A percentile compares a stretch with the other conserved stretches of the same genome.
Evolutionary conservation across 2,797 vertebrate species (phyloP).

Genomic region (Periophthalmus magnuspinnatus): DNA sequence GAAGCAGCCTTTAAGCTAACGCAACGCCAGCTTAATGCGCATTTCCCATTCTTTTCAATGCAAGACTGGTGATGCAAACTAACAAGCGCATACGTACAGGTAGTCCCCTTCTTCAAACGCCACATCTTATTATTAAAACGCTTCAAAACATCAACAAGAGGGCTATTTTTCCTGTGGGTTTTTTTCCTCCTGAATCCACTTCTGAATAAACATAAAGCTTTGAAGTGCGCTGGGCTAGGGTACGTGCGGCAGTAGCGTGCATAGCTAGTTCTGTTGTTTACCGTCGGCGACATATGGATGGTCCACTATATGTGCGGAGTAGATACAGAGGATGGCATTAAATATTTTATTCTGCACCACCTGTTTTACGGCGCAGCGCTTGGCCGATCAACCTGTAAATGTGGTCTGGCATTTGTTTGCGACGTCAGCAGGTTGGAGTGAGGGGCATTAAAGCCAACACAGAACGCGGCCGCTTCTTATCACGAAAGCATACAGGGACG

Average conservation of each 20-base stretch:
- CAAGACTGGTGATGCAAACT: no score
- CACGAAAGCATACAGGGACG: background rate
- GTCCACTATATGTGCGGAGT: constrained; percentile 25
- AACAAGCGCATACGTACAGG: background rate
- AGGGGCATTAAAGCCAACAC: background rate
- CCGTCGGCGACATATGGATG: constrained; percentile 44
- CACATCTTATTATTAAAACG: constrained; percentile 21
- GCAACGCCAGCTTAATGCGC: background rate
- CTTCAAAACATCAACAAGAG: constrained; percentile 13
- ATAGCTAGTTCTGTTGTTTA: constrained; percentile 24
- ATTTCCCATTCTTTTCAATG: background rate
- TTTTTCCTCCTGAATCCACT: constrained; percentile 17
- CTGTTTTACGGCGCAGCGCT: constrained; percentile 43
- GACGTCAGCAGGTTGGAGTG: constrained; percentile 31
- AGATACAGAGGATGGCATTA: constrained; percentile 44
- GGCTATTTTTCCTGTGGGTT: constrained; percentile 16
- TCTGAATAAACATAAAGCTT: constrained; percentile 11
- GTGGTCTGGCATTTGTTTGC: constrained; percentile 39
- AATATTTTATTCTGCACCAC: constrained; percentile 63
- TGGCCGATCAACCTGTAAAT: constrained; percentile 38
- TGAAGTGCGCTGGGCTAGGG: background rate
- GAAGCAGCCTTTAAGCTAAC: background rate
- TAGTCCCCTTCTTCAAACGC: constrained; percentile 31
- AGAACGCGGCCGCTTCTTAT: background rate
- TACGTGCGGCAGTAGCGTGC: background rate